Evolutionary conservation across 2,888 invertebrate species (phyloP).

Genomic region (Tetranychus piercei): DNA sequence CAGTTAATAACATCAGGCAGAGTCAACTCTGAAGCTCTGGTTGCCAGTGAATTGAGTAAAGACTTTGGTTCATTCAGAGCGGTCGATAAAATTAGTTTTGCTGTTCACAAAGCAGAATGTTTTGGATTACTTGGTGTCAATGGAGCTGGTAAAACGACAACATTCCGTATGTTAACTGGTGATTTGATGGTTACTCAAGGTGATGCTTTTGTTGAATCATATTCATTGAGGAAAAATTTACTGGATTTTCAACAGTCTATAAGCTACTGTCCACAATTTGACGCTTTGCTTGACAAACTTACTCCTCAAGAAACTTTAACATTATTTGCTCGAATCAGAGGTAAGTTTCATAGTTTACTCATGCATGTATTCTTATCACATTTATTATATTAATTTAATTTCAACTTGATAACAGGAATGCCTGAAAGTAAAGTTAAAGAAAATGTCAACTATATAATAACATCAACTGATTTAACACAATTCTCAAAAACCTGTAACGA

Average conservation of each 20-base stretch:
- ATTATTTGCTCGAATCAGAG: conserved; percentile 24
- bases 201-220: not conserved
- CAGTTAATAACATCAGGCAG: not conserved
- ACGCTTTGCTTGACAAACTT: conserved; percentile 47
- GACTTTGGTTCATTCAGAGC: conserved; percentile 21
- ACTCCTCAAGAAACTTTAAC: conserved; percentile 24
- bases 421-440: conserved; percentile 30
- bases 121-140: conserved; percentile 28
- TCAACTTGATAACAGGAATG: conserved; percentile 41
- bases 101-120: conserved; percentile 25
- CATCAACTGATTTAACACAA: conserved; percentile 31
- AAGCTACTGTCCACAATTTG: conserved; percentile 79
- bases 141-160: conserved; percentile 28
- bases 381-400: conserved; percentile 11
- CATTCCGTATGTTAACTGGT: conserved; percentile 26
- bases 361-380: too few relatives aligned
- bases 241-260: conserved; percentile 37
- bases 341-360: conserved; percentile 5
- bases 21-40: not conserved
- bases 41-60: not conserved
- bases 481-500: conserved; percentile 30
- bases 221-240: not conserved
- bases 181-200: not conserved
- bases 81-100: conserved; percentile 26
- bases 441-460: conserved; percentile 28